A percentile compares a stretch with the other conserved stretches of the same genome.
phyloP scores from a whole-genome alignment of 2,797 vertebrate genomes.

The Columba guinea region DNA sequence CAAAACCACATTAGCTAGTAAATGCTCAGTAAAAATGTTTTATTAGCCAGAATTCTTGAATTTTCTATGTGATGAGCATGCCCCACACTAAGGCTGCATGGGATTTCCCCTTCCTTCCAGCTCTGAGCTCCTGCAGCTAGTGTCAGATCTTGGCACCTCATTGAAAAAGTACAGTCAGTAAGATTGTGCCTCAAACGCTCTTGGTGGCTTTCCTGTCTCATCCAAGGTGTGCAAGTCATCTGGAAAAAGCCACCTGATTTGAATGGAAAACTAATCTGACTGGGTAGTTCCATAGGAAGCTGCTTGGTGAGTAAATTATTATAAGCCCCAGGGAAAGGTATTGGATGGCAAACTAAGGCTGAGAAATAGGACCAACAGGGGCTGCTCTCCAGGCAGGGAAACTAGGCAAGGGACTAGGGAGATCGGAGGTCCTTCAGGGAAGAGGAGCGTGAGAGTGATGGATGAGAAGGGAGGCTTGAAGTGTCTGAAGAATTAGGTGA shows the following conservation, averaged over 20 bases:
- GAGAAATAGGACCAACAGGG: not conserved
- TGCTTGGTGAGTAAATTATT: not conserved
- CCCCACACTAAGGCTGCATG: not conserved
- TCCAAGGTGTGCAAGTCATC: not conserved
- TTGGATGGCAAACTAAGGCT: not conserved
- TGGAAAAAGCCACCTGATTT: not conserved
- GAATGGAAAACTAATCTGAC: not conserved
- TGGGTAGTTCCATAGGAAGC: not conserved
- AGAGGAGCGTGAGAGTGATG: not conserved
- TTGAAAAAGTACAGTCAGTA: not conserved
- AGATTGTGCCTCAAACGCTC: not conserved
- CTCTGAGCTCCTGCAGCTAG: not conserved
- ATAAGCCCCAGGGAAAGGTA: not conserved
- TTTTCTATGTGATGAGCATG: not conserved
- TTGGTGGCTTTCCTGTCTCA: not conserved
- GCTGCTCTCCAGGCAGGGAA: not conserved
- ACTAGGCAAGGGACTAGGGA: not conserved
- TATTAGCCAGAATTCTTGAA: not conserved
- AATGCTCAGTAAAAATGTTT: not conserved
- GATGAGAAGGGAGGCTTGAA: not conserved
- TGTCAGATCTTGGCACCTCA: not conserved
- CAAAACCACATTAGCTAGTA: not conserved
- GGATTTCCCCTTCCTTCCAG: not conserved
- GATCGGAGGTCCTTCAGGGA: not conserved
- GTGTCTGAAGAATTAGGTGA: not conserved